Percentiles rank a stretch among this genome's conserved stretches.
phyloP scores from a whole-genome alignment of 2,113 vertebrate genomes.

The Baryphthengus martii region DNA sequence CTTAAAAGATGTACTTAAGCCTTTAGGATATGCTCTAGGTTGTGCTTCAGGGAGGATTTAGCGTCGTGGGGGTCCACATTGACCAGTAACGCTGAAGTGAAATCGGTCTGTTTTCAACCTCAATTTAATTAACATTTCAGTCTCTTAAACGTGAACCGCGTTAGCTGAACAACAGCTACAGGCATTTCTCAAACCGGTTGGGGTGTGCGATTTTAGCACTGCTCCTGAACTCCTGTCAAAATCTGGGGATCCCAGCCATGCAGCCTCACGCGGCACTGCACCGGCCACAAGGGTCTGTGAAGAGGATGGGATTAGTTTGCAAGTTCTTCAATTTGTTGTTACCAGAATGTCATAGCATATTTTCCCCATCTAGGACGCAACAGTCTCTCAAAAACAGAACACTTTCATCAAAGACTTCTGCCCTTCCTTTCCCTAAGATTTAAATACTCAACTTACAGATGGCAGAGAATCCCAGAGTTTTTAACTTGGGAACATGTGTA shows the following conservation, averaged over 20 bases:
- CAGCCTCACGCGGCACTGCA: neutral
- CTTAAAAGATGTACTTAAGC: accelerated
- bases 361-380: neutral
- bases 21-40: accelerated
- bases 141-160: accelerated
- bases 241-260: accelerated
- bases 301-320: neutral
- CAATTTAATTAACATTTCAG: neutral
- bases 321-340: neutral
- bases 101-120: accelerated
- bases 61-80: accelerated
- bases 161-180: neutral
- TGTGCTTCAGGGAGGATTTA: accelerated
- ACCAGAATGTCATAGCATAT: accelerated
- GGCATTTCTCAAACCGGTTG: accelerated
- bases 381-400: neutral
- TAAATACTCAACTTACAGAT: neutral
- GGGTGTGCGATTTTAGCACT: accelerated
- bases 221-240: neutral
- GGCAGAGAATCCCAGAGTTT: neutral
- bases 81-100: accelerated
- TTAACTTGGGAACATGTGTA: neutral
- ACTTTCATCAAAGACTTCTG: neutral
- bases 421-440: neutral
- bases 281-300: accelerated